A percentile compares a stretch with the other conserved stretches of the same genome.
Conservation (phyloP, 2,113 vertebrate species). For the Lamprotornis superbus region DNA sequence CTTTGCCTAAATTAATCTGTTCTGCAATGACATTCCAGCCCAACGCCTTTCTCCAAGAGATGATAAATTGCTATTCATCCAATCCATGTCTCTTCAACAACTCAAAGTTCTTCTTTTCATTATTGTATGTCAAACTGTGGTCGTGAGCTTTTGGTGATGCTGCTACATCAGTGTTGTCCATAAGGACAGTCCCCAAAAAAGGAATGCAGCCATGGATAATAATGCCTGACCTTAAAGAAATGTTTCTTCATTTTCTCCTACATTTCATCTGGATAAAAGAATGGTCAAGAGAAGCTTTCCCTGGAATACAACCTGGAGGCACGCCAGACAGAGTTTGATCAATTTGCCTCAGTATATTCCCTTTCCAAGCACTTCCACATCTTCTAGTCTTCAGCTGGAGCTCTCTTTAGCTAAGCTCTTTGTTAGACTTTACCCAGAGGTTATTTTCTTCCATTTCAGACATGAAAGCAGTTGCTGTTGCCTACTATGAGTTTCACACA, state of each 20-base stretch:
- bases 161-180: background rate
- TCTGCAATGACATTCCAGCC: background rate
- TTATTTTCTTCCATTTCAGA: slow-evolving; percentile 24
- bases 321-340: background rate
- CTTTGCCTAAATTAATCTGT: background rate
- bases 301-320: background rate
- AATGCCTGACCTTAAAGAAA: background rate
- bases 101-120: background rate
- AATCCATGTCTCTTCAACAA: background rate
- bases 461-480: background rate
- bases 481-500: background rate
- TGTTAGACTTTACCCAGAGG: background rate
- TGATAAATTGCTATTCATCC: background rate
- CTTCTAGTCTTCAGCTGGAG: background rate
- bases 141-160: background rate
- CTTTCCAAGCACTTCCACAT: background rate
- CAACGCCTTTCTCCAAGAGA: background rate
- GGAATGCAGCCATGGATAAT: background rate
- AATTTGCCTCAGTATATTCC: background rate
- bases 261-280: background rate
- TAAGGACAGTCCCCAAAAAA: background rate
- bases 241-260: background rate
- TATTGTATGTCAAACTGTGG: background rate
- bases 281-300: background rate
- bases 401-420: background rate